Conservation (phyloP, 2,113 vertebrate species). For the Prunella fulvescens region DNA sequence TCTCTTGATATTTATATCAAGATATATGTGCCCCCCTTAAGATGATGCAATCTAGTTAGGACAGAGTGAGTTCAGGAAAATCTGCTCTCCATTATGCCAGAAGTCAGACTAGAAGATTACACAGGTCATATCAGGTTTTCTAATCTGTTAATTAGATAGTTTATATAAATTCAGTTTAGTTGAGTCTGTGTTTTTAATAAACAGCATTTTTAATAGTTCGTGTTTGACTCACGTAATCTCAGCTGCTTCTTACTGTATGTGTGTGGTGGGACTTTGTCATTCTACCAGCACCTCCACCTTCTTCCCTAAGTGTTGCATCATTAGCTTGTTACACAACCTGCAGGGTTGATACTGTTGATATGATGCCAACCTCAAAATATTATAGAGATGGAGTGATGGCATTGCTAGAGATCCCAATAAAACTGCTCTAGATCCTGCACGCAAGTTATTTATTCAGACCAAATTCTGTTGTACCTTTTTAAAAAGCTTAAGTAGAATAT, state of each 20-base stretch:
- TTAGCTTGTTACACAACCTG: conserved; percentile 12
- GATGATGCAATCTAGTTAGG: neutral
- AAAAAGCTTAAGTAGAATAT: neutral
- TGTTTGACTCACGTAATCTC: neutral
- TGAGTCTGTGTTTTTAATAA: neutral
- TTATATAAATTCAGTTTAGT: neutral
- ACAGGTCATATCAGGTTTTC: neutral
- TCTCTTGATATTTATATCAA: neutral
- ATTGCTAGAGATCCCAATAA: neutral
- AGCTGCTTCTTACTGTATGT: neutral
- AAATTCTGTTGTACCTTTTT: neutral
- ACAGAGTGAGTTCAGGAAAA: neutral
- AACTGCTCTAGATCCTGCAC: neutral
- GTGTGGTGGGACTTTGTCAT: conserved; percentile 1
- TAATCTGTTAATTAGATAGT: conserved; percentile 16
- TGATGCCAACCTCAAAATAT: neutral
- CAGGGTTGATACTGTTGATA: neutral
- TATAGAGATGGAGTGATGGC: neutral
- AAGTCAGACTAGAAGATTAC: neutral
- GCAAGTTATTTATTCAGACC: neutral
- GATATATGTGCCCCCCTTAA: neutral
- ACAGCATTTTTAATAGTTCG: neutral
- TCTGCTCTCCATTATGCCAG: neutral
- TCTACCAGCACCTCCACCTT: conserved; percentile 22
- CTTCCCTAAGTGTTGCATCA: neutral